Conservation (phyloP, 2,797 vertebrate species). For the Oophaga sylvatica region DNA sequence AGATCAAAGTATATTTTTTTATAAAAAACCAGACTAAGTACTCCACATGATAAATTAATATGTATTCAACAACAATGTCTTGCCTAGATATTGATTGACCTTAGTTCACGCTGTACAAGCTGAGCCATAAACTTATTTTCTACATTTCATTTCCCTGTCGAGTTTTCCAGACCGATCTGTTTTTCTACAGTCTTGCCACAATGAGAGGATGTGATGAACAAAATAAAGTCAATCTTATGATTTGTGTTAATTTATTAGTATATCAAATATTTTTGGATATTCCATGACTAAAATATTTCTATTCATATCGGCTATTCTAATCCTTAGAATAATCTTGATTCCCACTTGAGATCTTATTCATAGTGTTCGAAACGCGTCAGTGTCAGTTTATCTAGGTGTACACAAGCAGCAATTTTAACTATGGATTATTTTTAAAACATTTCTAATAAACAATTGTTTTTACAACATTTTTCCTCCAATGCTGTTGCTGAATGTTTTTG, state of each 20-base stretch:
- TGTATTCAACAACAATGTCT: not conserved
- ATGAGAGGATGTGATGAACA: not conserved
- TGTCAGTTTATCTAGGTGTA: too few relatives aligned
- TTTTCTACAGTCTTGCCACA: slow-evolving; percentile 6
- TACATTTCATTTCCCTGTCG: not conserved
- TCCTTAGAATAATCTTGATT: not conserved
- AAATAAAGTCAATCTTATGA: slow-evolving; percentile 42
- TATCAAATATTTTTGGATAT: slow-evolving; percentile 16
- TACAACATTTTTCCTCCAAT: too few relatives aligned
- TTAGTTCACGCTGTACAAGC: slow-evolving; percentile 18
- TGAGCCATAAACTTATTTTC: slow-evolving; percentile 36
- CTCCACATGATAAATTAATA: slow-evolving; percentile 6
- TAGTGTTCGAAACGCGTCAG: too few relatives aligned
- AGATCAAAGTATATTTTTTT: not conserved
- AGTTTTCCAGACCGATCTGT: slow-evolving; percentile 1
- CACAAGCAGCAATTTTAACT: too few relatives aligned
- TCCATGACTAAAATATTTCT: not conserved
- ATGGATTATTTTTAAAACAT: too few relatives aligned
- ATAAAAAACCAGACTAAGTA: too few relatives aligned
- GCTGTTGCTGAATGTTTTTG: too few relatives aligned
- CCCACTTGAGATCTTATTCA: not conserved
- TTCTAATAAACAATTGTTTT: too few relatives aligned
- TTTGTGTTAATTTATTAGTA: slow-evolving; percentile 27
- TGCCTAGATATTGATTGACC: slow-evolving; percentile 33
- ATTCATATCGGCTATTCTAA: slow-evolving; percentile 4